Conservation (phyloP, 2,888 invertebrate species). For the Rapana venosa region DNA sequence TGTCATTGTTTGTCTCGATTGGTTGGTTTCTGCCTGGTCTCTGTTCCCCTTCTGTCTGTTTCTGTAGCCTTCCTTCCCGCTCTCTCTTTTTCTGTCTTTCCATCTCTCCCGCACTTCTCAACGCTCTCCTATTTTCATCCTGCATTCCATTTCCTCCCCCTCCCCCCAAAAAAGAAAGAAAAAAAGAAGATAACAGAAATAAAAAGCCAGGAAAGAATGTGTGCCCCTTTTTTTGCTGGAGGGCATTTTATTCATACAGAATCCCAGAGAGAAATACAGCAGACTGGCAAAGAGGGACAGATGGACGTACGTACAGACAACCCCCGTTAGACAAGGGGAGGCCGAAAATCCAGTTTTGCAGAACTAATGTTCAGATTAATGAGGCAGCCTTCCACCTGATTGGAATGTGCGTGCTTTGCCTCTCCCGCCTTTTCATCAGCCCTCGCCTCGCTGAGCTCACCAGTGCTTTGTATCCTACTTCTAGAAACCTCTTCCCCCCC, state of each 20-base stretch:
- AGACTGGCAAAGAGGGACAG: too few species aligned
- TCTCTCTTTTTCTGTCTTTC: neutral
- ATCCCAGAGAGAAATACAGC: too few species aligned
- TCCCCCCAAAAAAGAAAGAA: too few species aligned
- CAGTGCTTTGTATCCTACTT: too few species aligned
- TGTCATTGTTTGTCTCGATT: neutral
- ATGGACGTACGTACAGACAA: too few species aligned
- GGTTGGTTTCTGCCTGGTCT: neutral
- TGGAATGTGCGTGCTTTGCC: slow-evolving; percentile 25
- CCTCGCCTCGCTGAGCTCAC: neutral
- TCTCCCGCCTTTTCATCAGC: slow-evolving; percentile 6
- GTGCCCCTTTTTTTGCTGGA: too few species aligned
- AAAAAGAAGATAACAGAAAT: too few species aligned
- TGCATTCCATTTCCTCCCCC: too few species aligned
- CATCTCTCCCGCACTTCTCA: neutral
- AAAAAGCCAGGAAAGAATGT: too few species aligned
- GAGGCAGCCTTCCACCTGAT: slow-evolving; percentile 14
- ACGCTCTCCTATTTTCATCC: neutral
- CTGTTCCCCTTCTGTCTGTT: neutral
- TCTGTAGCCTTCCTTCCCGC: neutral
- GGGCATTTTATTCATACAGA: too few species aligned
- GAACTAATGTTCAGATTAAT: slow-evolving; percentile 6
- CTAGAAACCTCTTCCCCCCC: neutral
- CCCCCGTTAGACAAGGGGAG: neutral
- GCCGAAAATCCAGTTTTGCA: neutral